phyloP scores from a whole-genome alignment of 2,888 invertebrate genomes.

The Drosophila cognata region DNA sequence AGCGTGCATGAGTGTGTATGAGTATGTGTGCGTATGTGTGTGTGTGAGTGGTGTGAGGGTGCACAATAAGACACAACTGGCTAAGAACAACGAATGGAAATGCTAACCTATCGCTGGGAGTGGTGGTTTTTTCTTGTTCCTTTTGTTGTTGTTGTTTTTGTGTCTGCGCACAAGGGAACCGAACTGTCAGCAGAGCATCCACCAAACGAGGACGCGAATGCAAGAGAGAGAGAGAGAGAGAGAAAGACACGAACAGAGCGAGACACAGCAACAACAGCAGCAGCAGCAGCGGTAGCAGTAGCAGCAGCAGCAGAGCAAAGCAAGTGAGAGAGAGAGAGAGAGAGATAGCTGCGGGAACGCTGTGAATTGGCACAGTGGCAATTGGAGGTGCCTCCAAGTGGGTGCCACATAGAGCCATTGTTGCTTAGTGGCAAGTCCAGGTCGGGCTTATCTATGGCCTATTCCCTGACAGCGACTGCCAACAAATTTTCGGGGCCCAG shows the following conservation, averaged over 20 bases:
- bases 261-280: neutral
- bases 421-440: slow-evolving; percentile 36
- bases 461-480: slow-evolving; percentile 54
- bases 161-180: slow-evolving; percentile 50
- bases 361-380: slow-evolving; percentile 68
- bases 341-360: slow-evolving; percentile 60
- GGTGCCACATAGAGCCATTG: slow-evolving; percentile 38
- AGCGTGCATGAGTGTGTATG: neutral
- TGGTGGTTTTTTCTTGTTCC: slow-evolving; percentile 58
- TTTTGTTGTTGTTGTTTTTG: neutral
- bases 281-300: neutral
- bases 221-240: slow-evolving; percentile 8
- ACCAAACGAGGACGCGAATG: slow-evolving; percentile 48
- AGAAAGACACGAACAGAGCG: slow-evolving; percentile 3
- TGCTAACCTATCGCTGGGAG: slow-evolving; percentile 76
- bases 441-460: slow-evolving; percentile 57
- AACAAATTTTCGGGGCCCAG: slow-evolving; percentile 15
- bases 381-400: slow-evolving; percentile 43
- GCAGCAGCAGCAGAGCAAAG: neutral
- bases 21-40: slow-evolving; percentile 7
- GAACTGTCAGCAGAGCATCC: slow-evolving; percentile 74
- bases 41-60: slow-evolving; percentile 18
- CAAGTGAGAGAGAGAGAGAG: slow-evolving; percentile 15
- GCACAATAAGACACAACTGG: slow-evolving; percentile 47
- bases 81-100: slow-evolving; percentile 59